Percentiles rank a stretch among this genome's conserved stretches.
Evolutionary conservation across 1,140 invertebrate species (phyloP).

Genomic region (Diorhabda carinulata): DNA sequence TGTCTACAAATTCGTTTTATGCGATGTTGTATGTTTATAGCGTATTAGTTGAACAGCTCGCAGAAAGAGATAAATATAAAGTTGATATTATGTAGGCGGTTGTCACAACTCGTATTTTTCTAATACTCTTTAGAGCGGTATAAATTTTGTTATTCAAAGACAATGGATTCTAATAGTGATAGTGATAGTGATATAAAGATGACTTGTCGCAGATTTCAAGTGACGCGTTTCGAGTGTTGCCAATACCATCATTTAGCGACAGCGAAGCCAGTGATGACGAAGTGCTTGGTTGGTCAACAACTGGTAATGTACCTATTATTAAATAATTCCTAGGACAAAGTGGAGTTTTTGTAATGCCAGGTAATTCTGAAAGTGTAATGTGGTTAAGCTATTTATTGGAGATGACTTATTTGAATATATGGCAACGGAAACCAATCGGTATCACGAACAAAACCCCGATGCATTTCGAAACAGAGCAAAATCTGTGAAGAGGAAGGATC

Average conservation of each 20-base stretch:
- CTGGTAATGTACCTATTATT: constrained; percentile 23
- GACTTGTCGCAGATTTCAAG: background rate
- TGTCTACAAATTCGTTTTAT: too few species aligned
- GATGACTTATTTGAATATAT: constrained; percentile 25
- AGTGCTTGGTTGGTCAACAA: constrained; percentile 20
- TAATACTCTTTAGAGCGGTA: background rate
- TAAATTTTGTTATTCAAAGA: background rate
- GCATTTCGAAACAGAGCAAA: too few species aligned
- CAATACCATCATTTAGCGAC: constrained; percentile 1
- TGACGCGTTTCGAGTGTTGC: background rate
- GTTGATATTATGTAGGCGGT: background rate
- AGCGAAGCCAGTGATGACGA: constrained; percentile 21
- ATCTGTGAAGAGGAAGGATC: too few species aligned
- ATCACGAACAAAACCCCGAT: too few species aligned
- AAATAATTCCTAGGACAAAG: constrained; percentile 22
- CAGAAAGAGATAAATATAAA: too few species aligned
- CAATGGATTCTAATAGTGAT: background rate
- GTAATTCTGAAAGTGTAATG: constrained; percentile 22
- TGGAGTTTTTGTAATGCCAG: constrained; percentile 21
- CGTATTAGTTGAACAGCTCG: too few species aligned
- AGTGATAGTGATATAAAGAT: background rate
- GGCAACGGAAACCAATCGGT: background rate
- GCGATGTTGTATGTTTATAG: too few species aligned
- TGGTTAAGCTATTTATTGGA: constrained; percentile 23
- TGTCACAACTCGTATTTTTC: background rate